Percentiles rank a stretch among this genome's conserved stretches.
Conservation (phyloP, 2,888 invertebrate genomes). For the Venustoraphidia nigricollis region DNA sequence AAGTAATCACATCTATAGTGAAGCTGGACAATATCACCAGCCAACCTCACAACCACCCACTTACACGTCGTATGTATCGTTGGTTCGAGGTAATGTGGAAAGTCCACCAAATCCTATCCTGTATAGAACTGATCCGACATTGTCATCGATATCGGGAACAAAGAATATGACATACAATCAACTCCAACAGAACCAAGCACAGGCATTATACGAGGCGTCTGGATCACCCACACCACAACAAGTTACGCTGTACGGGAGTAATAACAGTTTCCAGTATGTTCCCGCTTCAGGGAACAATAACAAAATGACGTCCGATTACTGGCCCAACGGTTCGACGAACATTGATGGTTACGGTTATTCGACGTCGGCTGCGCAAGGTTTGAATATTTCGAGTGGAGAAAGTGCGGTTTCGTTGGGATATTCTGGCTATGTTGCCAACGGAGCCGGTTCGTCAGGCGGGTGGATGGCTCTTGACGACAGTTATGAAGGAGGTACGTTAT, state of each 20-base stretch:
- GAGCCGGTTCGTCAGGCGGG: background rate
- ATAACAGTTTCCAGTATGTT: constrained; percentile 34
- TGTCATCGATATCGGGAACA: constrained; percentile 39
- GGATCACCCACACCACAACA: constrained; percentile 37
- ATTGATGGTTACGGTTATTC: constrained; percentile 7
- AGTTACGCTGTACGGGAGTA: constrained; percentile 38
- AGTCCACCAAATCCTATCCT: constrained; percentile 40
- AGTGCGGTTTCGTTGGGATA: background rate
- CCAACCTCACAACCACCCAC: constrained; percentile 5
- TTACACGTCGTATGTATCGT: constrained; percentile 5
- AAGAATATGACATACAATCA: constrained; percentile 22
- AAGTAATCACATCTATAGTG: constrained; percentile 2
- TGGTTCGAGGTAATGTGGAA: constrained; percentile 19
- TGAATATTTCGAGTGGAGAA: constrained; percentile 6
- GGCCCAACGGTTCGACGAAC: constrained; percentile 12
- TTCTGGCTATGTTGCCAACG: background rate
- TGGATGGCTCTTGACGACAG: background rate
- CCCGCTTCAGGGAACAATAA: constrained; percentile 14
- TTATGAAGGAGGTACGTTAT: background rate
- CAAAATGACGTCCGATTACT: constrained; percentile 16
- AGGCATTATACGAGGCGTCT: constrained; percentile 31
- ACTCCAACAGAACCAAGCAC: constrained; percentile 27
- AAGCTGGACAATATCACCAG: constrained; percentile 8
- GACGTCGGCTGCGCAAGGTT: constrained; percentile 19
- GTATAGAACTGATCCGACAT: constrained; percentile 50